Evolutionary conservation across 2,888 invertebrate genomes (phyloP), one percentile per base, ranked within the genome.

Genomic region (Andrena flavipes): DNA sequence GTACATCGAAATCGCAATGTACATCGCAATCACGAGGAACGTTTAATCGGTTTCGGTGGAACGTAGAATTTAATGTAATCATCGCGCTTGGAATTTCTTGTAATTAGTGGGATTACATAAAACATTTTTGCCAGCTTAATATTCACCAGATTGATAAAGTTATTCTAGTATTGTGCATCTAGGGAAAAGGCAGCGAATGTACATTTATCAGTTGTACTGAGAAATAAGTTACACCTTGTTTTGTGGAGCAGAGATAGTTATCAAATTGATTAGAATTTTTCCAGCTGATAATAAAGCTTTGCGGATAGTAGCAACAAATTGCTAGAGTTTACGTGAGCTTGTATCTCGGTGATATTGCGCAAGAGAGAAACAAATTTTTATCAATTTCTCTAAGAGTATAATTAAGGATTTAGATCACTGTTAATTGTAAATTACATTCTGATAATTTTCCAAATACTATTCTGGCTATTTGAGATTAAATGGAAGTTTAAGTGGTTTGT

Each of bases 191-290:
- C 35, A 30, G 8, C 13, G 49, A 65, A 2, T 20, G 2, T 49
- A 30, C 7, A 26, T 65, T 42, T 56, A 29, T 63, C n/a, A 54
- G 8, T n/a, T 4, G 2, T 35, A 42, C 10, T 16, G 13, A 42
- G 10, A 60, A 10, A 13, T 42, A 42, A 42, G 42, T 42, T 59
- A 60, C 54, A 35, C 49, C 51, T 16, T 4, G 49, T 0, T 54
- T 6, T 33, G 30, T 51, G 26, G 26, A 48, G 10, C 29, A 23
- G 23, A 76, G 33, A 56, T 71, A 72, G n/a, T 16, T 30, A 80
- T 62, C 67, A 54, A 65, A 67, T 67, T n/a, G 60, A 65, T 65
- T 62, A 48, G 13, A 3, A n/a, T 2, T 68, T 68, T 48, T 35
- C 2, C n/a, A 64, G 13, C 13, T 48, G 56, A 71, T 71, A 56